Base-by-base conservation (phyloP, 1,140 invertebrate genomes). In the Scaptomyza montana region DNA sequence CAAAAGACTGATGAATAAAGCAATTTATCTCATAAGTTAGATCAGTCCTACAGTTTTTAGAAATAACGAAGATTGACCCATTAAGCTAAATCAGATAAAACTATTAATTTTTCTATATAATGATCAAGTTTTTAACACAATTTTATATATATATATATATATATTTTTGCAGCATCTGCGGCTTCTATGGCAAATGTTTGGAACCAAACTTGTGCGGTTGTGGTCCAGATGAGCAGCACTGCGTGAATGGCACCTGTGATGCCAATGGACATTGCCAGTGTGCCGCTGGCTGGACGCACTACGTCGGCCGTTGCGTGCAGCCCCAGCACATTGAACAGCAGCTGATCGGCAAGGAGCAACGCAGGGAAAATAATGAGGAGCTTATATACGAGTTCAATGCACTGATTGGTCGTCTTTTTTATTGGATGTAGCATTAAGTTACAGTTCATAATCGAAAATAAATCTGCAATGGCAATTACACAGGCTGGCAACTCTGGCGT, bases 401-500 rank as follows among this genome's bases (percentile, higher is more conserved):
- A 19, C 67, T 91, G 5, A 86, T 90, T 25, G 87, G 84, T 6
- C 77, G 79, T 45, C 45, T 87, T 6, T 91, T 91, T 81, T 75
- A 63, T 80, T 67, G 59, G 21, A 41, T n/a, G 5, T 60, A 63
- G 28, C 4, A 59, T 65, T 68, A 53, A 65, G 25, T 43, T 10
- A 54, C 28, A 50, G 25, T 45, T 25, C 53, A 70, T 62, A 74
- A 43, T 61, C 21, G 19, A 13, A 49, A 33, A 54, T 54, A 43
- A 21, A 62, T 55, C 5, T 41, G 30, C 3, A 4, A 28, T 50
- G 13, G 2, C 8, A 36, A 9, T 51, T 67, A 89, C 21, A 77
- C 46, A 6, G 91, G 91, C 6, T 95, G 89, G 78, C 95, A 96
- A 12, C 87, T 92, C 51, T 95, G 93, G 21, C 94, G 93, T 0